phyloP scores from a whole-genome alignment of 2,797 vertebrate species.

The Malurus splendens region DNA sequence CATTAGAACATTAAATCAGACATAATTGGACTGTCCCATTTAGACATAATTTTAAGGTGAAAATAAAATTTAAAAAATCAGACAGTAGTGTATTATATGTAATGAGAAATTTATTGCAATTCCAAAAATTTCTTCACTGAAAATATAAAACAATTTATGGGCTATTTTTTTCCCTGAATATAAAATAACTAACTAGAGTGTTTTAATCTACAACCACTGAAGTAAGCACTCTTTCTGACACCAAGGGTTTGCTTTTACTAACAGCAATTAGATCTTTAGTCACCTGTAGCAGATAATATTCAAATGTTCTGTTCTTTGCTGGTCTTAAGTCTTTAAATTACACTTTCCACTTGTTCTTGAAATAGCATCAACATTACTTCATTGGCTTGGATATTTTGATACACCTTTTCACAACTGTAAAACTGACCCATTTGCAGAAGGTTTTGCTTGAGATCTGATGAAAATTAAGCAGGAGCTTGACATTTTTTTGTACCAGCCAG shows the following conservation, averaged over 20 bases:
- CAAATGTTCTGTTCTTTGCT: neutral
- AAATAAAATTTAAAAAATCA: slow-evolving; percentile 5
- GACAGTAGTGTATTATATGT: neutral
- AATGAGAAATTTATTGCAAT: slow-evolving; percentile 43
- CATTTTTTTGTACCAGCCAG: neutral
- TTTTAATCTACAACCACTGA: slow-evolving; percentile 31
- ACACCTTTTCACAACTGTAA: neutral
- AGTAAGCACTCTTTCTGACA: slow-evolving; percentile 15
- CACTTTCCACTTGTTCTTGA: neutral
- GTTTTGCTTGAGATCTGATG: neutral
- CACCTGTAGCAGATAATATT: slow-evolving; percentile 6
- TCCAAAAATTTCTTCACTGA: slow-evolving; percentile 45
- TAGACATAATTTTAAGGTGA: slow-evolving; percentile 51
- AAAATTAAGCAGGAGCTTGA: neutral
- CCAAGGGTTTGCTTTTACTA: slow-evolving; percentile 15
- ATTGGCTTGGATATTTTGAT: neutral
- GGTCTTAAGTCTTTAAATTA: slow-evolving; percentile 13
- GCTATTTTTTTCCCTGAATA: slow-evolving; percentile 22
- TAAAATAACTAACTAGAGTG: slow-evolving; percentile 19
- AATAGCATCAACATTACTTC: neutral
- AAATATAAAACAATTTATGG: slow-evolving; percentile 38
- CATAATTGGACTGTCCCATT: slow-evolving; percentile 57
- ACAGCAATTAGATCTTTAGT: slow-evolving; percentile 25
- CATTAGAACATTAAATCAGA: slow-evolving; percentile 55
- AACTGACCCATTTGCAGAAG: neutral